These are phyloP conservation scores for Notolabrus celidotus DNA, from an alignment of 2,797 vertebrate species.

Conservation along the genomic window DNA sequence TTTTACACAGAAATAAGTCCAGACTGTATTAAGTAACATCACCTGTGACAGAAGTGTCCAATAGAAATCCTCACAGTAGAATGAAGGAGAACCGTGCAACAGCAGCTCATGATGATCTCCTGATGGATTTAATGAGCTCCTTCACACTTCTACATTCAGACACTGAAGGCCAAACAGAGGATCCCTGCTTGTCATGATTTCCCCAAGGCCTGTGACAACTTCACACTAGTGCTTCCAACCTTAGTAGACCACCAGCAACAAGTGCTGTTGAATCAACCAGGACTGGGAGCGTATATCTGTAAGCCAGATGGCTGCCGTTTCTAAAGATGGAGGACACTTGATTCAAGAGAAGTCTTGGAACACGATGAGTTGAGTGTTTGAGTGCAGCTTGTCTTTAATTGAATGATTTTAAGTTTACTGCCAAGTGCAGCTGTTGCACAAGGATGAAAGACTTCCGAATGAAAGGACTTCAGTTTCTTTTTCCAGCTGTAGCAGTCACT, in stretches of 20 bases:
- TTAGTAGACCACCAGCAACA: not conserved
- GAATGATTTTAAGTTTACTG: not conserved
- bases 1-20: too few species aligned
- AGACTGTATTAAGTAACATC: too few species aligned
- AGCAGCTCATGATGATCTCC: too few species aligned
- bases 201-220: not conserved
- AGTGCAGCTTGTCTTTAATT: slow-evolving; percentile 1
- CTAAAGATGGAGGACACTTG: not conserved
- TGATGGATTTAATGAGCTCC: too few species aligned
- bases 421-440: not conserved
- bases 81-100: too few species aligned
- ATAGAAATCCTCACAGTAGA: too few species aligned
- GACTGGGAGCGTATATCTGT: not conserved
- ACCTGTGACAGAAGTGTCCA: too few species aligned
- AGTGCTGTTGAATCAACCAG: not conserved
- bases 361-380: not conserved
- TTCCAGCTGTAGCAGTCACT: not conserved
- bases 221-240: not conserved
- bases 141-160: too few species aligned
- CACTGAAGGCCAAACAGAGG: too few species aligned
- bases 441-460: not conserved
- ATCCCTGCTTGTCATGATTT: too few species aligned
- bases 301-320: not conserved
- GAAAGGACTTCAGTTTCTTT: not conserved
- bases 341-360: not conserved